phyloP scores from a whole-genome alignment of 2,888 invertebrate species.

The Lypha dubia region DNA sequence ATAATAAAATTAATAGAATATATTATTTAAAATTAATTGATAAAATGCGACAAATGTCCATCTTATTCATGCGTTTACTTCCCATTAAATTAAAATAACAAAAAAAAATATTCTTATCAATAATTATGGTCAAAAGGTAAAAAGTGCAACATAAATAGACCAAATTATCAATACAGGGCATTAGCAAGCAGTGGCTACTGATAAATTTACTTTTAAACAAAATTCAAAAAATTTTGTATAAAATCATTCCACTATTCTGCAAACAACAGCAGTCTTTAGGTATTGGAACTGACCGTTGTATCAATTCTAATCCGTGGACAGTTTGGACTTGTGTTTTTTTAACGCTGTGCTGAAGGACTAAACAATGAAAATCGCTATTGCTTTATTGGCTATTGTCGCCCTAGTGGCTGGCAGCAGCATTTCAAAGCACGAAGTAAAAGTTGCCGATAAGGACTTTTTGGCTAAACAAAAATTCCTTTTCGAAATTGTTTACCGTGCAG shows the following conservation, averaged over 20 bases:
- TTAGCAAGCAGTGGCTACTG: background rate
- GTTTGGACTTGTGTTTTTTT: conserved; percentile 58
- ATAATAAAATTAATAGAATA: too few species aligned
- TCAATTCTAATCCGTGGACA: conserved; percentile 72
- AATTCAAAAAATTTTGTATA: conserved; percentile 66
- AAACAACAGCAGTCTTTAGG: conserved; percentile 75
- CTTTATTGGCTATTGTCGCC: conserved; percentile 78
- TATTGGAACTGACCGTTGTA: conserved; percentile 73
- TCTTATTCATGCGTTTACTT: too few species aligned
- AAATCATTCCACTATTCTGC: background rate
- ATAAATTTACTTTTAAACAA: conserved; percentile 10
- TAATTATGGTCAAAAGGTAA: conserved; percentile 7
- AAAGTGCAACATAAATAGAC: conserved; percentile 12
- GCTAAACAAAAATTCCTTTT: conserved; percentile 74
- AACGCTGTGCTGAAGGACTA: conserved; percentile 47
- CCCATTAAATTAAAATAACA: background rate
- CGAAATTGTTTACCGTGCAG: conserved; percentile 73
- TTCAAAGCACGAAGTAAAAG: conserved; percentile 58
- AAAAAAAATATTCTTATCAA: conserved; percentile 54
- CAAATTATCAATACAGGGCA: background rate
- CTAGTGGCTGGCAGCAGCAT: conserved; percentile 74
- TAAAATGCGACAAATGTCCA: too few species aligned
- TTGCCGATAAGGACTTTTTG: conserved; percentile 73
- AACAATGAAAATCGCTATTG: conserved; percentile 78
- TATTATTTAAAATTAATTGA: too few species aligned